Evolutionary conservation across 2,113 vertebrate species (phyloP).

Genomic region (Prinia subflava): DNA sequence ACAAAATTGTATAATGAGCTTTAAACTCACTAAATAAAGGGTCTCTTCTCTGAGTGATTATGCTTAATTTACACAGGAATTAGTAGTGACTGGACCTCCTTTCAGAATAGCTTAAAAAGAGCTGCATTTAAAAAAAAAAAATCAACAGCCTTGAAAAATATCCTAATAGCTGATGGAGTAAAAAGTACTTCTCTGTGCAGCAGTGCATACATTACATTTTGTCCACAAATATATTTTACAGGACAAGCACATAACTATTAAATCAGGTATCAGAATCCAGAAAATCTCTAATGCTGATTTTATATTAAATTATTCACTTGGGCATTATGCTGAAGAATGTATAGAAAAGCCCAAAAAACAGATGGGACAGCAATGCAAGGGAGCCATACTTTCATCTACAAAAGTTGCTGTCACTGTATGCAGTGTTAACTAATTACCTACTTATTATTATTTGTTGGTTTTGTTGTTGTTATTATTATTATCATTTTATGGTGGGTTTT

Average conservation of each 20-base stretch:
- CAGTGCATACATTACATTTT: not conserved
- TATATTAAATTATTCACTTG: not conserved
- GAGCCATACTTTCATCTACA: not conserved
- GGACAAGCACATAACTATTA: not conserved
- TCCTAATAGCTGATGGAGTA: accelerated
- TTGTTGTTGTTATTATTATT: too few species aligned
- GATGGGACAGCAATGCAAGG: not conserved
- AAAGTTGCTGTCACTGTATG: not conserved
- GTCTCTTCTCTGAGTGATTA: conserved; percentile 43
- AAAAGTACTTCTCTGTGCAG: not conserved
- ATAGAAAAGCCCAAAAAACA: not conserved
- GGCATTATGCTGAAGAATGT: not conserved
- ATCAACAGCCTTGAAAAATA: not conserved
- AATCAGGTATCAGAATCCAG: not conserved
- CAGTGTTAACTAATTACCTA: not conserved
- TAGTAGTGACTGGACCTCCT: conserved; percentile 32
- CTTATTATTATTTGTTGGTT: not conserved
- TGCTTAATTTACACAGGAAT: conserved; percentile 50
- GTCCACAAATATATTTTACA: not conserved
- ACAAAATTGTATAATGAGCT: conserved; percentile 62
- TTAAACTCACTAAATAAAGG: conserved; percentile 60
- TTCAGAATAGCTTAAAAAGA: conserved; percentile 17
- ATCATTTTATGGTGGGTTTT: not conserved
- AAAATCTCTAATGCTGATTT: not conserved
- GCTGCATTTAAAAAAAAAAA: not conserved